Evolutionary conservation across 2,113 vertebrate genomes (phyloP).

Genomic region (Phocoena sinus): DNA sequence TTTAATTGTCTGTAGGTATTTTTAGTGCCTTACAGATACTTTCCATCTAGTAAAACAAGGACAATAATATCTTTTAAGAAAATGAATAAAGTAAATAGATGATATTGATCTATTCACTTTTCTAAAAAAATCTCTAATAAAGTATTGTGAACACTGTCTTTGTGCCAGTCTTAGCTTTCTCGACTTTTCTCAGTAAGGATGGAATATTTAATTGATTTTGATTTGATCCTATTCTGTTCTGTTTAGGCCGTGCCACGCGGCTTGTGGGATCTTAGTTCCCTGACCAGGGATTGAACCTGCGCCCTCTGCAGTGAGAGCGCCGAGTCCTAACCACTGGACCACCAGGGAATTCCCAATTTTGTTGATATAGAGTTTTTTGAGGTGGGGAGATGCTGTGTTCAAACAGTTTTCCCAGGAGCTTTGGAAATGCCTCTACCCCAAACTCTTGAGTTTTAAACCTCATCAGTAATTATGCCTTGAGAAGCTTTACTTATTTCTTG

Average conservation of each 20-base stretch:
- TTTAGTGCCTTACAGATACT: neutral
- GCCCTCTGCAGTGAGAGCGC: neutral
- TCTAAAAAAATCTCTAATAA: neutral
- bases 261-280: neutral
- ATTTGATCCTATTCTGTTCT: neutral
- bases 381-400: neutral
- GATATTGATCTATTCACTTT: neutral
- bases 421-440: neutral
- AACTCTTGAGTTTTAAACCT: neutral
- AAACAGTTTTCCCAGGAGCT: neutral
- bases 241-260: rapidly evolving
- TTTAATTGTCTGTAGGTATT: neutral
- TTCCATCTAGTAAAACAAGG: neutral
- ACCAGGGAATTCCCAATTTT: neutral
- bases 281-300: neutral
- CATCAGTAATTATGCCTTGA: too few relatives aligned
- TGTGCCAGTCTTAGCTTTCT: neutral
- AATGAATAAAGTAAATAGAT: neutral
- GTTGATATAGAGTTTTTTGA: neutral
- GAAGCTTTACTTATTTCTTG: neutral
- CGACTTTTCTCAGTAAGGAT: neutral
- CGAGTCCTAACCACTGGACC: neutral
- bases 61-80: neutral
- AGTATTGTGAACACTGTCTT: neutral
- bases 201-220: neutral